Evolutionary conservation across 1,140 invertebrate genomes (phyloP).

Genomic region (Dinothrombium tinctorium): DNA sequence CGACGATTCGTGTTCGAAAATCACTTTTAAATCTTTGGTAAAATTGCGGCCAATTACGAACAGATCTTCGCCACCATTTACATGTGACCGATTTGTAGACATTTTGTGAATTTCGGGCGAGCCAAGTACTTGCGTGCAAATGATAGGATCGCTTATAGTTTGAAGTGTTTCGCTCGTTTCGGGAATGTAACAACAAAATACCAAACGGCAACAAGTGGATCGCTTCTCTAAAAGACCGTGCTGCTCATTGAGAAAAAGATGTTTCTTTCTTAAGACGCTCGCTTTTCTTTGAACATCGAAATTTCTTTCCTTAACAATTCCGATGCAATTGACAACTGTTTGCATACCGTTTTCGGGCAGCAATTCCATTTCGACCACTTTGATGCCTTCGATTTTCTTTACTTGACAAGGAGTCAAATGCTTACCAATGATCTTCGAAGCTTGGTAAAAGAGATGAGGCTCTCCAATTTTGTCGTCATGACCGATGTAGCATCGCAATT

Average conservation of each 20-base stretch:
- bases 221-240: constrained; percentile 24
- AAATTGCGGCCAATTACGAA: constrained; percentile 93
- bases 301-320: constrained; percentile 55
- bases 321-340: constrained; percentile 32
- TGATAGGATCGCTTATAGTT: constrained; percentile 69
- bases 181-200: constrained; percentile 28
- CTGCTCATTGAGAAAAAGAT: not conserved
- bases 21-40: constrained; percentile 70
- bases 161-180: constrained; percentile 55
- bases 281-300: constrained; percentile 58
- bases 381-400: constrained; percentile 66
- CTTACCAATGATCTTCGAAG: constrained; percentile 49
- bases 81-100: constrained; percentile 49
- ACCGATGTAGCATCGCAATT: constrained; percentile 75
- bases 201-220: constrained; percentile 30
- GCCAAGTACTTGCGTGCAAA: constrained; percentile 83
- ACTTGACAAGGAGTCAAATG: constrained; percentile 79
- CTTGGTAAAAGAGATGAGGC: constrained; percentile 79
- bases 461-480: constrained; percentile 58
- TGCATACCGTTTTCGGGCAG: constrained; percentile 65
- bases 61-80: constrained; percentile 51
- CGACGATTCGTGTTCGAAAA: constrained; percentile 37
- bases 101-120: constrained; percentile 89
- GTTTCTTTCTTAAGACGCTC: constrained; percentile 35
- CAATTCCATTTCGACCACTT: constrained; percentile 72